Conservation (phyloP, 2,797 vertebrate species). For the Neostethus bicornis region DNA sequence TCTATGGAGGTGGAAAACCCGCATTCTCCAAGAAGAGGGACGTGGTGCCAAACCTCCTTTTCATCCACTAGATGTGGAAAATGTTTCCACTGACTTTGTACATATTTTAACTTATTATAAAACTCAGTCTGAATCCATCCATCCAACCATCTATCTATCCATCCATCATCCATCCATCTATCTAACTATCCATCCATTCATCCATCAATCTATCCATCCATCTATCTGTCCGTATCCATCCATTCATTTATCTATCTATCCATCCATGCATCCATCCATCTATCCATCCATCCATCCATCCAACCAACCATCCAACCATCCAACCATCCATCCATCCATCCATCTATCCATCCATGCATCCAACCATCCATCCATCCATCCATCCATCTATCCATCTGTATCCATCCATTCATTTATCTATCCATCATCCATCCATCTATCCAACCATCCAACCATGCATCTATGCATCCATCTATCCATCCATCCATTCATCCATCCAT, state of each 20-base stretch:
- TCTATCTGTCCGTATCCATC: constrained; percentile 30
- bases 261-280: constrained; percentile 19
- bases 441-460: too few species aligned
- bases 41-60: constrained; percentile 53
- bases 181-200: too few species aligned
- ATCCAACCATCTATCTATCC: constrained; percentile 23
- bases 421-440: constrained; percentile 33
- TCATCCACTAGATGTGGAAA: constrained; percentile 64
- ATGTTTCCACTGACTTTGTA: constrained; percentile 49
- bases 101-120: constrained; percentile 29
- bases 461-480: too few species aligned
- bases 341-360: too few species aligned
- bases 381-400: constrained; percentile 23
- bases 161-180: constrained; percentile 33
- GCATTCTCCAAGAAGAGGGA: constrained; percentile 44
- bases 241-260: too few species aligned
- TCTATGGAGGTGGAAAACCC: constrained; percentile 76
- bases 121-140: too few species aligned
- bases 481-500: constrained; percentile 26
- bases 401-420: constrained; percentile 23
- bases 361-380: constrained; percentile 35
- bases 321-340: too few species aligned
- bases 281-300: constrained; percentile 27
- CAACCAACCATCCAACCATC: too few species aligned
- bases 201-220: too few species aligned